Evolutionary conservation across 2,113 vertebrate species (phyloP).

Genomic region (Noctilio leporinus): DNA sequence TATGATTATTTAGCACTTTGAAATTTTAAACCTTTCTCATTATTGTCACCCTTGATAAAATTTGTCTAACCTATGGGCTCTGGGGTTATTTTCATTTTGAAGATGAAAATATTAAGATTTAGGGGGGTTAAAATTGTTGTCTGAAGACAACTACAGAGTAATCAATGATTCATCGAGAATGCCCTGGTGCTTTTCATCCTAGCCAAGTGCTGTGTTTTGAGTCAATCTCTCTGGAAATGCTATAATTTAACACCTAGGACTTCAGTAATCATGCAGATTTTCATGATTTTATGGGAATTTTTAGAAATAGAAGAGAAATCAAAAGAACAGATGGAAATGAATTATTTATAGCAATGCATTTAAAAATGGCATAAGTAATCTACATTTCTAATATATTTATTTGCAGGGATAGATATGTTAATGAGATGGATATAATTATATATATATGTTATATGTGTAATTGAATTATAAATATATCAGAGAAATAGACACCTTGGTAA

Average conservation of each 20-base stretch:
- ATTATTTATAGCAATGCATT: constrained; percentile 51
- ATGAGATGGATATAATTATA: constrained; percentile 1
- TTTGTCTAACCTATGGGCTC: not conserved
- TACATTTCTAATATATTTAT: constrained; percentile 30
- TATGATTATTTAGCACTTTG: not conserved
- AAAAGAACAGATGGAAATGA: constrained; percentile 55
- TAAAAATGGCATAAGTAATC: constrained; percentile 41
- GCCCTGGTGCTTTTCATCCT: not conserved
- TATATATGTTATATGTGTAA: not conserved
- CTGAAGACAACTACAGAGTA: not conserved
- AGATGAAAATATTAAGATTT: not conserved
- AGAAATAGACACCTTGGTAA: constrained; percentile 3
- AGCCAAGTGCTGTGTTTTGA: not conserved
- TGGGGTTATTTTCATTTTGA: not conserved
- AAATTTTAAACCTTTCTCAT: not conserved
- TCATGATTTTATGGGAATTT: constrained; percentile 34
- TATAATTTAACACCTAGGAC: not conserved
- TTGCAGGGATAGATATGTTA: constrained; percentile 23
- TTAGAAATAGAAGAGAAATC: constrained; percentile 30
- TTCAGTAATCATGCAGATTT: constrained; percentile 27
- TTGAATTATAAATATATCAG: constrained; percentile 33
- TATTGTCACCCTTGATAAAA: not conserved
- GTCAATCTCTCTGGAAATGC: not conserved
- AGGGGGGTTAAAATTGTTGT: not conserved
- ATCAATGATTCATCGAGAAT: not conserved